Conservation (phyloP, 2,797 vertebrate species). For the Carcharodon carcharias region DNA sequence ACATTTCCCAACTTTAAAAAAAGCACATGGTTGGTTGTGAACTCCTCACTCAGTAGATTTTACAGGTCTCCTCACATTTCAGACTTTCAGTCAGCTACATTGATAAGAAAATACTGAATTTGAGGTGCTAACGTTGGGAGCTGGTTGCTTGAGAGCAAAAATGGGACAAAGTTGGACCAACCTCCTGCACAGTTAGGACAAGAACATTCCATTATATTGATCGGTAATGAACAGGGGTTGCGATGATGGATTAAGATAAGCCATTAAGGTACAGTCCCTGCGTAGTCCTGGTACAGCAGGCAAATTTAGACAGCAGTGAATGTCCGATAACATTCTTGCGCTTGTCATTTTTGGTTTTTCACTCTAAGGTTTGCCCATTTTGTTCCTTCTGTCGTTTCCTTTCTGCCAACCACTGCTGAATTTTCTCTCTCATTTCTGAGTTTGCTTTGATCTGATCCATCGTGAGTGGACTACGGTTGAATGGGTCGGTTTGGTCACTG, state of each 20-base stretch:
- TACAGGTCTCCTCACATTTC: background rate
- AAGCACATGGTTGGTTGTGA: background rate
- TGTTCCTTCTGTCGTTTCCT: constrained; percentile 77
- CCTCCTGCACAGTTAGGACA: constrained; percentile 16
- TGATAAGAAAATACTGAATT: background rate
- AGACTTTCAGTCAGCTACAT: background rate
- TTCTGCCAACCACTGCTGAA: constrained; percentile 83
- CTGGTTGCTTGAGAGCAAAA: constrained; percentile 7
- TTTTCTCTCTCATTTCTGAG: constrained; percentile 86
- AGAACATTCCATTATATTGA: background rate
- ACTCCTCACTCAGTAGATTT: background rate
- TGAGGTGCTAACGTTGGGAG: background rate
- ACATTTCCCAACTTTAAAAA: background rate
- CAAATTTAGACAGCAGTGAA: background rate
- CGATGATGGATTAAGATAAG: constrained; percentile 24
- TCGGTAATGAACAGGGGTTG: background rate
- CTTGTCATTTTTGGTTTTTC: background rate
- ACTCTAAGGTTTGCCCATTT: constrained; percentile 58
- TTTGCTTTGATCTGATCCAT: constrained; percentile 99
- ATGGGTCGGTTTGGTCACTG: constrained; percentile 97
- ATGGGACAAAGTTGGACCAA: constrained; percentile 1
- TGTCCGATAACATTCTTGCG: background rate
- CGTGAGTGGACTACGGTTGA: constrained; percentile 94
- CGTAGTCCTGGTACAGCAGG: background rate
- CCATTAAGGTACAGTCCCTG: constrained; percentile 4